Conservation (phyloP, 2,888 invertebrate genomes). For the Leptothorax acervorum region DNA sequence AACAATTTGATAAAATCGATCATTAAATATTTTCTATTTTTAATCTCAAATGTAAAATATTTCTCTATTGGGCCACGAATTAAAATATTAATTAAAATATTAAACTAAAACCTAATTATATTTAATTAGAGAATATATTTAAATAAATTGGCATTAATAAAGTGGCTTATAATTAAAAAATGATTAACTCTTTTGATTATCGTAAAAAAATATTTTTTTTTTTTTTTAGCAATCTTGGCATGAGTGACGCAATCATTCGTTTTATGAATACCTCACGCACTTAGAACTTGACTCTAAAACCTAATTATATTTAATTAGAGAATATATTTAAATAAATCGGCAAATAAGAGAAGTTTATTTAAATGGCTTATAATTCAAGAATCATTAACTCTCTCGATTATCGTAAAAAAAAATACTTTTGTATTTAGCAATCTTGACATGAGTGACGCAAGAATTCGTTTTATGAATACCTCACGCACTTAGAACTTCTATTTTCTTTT, state of each 20-base stretch:
- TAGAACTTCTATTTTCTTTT: not conserved
- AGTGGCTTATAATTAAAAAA: not conserved
- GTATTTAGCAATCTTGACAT: not conserved
- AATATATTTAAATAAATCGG: not conserved
- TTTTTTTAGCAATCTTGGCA: no score
- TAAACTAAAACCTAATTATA: not conserved
- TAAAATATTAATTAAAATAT: not conserved
- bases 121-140: not conserved
- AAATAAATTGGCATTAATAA: not conserved
- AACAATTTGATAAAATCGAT: not conserved
- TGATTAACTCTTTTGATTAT: not conserved
- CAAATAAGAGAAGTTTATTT: no score
- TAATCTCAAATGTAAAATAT: constrained; percentile 2
- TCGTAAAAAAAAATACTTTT: not conserved
- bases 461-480: not conserved
- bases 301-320: not conserved
- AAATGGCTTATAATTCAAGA: not conserved
- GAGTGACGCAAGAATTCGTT: not conserved
- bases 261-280: no score
- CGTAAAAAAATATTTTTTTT: not conserved
- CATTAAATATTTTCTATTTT: not conserved
- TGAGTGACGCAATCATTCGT: no score
- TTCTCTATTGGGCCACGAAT: not conserved
- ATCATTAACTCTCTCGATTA: not conserved
- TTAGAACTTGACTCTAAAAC: not conserved